Conservation (phyloP, 35 echinoderm and acorn worm genomes). For the Acanthaster planci region DNA sequence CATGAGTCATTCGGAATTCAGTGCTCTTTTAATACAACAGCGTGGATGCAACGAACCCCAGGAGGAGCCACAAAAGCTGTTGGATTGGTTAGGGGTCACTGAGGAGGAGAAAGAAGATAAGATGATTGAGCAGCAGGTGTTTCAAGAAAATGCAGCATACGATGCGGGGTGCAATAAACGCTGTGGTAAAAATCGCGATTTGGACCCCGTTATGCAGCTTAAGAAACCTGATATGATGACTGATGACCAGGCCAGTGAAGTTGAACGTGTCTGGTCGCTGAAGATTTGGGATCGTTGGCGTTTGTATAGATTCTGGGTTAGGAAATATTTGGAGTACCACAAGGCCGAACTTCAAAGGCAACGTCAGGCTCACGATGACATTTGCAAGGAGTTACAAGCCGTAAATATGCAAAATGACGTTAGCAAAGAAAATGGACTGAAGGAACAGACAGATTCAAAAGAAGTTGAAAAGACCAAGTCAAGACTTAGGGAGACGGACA, state of each 20-base stretch:
- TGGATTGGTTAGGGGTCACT: neutral
- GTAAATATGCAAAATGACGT: slow-evolving; percentile 52
- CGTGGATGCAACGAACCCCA: neutral
- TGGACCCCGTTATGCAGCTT: neutral
- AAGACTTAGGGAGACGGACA: neutral
- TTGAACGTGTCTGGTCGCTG: slow-evolving; percentile 63
- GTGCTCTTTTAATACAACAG: too few relatives aligned
- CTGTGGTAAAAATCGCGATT: neutral
- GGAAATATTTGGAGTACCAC: slow-evolving; percentile 11
- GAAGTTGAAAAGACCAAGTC: neutral
- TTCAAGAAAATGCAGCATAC: neutral
- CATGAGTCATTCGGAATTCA: too few relatives aligned
- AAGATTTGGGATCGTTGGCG: slow-evolving; percentile 51
- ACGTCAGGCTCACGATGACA: neutral
- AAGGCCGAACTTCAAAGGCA: slow-evolving; percentile 17
- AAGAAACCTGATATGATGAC: slow-evolving; percentile 37
- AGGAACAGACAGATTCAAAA: too few relatives aligned
- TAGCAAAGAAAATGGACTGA: too few relatives aligned
- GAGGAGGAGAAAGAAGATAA: neutral
- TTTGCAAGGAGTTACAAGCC: slow-evolving; percentile 52
- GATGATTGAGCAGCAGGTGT: too few relatives aligned
- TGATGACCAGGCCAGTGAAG: slow-evolving; percentile 35
- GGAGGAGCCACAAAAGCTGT: neutral
- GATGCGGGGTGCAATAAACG: neutral
- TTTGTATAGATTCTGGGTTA: slow-evolving; percentile 72